A percentile compares a stretch with the other conserved stretches of the same genome.
These are phyloP conservation scores for Vanessa atalanta DNA, from an alignment of 1,140 invertebrate genomes.

Conservation along the genomic window DNA sequence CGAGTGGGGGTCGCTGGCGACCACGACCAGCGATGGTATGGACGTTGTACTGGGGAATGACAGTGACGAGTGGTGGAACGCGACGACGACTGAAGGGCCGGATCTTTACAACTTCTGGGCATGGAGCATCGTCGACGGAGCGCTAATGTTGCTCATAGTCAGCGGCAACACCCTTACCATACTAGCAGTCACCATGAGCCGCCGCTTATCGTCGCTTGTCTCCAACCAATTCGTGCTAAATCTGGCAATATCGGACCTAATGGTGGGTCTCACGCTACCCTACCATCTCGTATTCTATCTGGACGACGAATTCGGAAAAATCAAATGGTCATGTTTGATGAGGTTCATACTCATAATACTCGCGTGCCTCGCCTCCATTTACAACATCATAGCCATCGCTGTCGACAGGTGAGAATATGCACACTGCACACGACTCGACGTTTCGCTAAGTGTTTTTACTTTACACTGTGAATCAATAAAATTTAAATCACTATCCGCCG, in stretches of 20 bases:
- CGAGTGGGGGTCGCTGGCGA: conserved; percentile 69
- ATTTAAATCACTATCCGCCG: background rate
- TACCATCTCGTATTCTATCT: conserved; percentile 88
- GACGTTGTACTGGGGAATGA: conserved; percentile 69
- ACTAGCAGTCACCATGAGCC: conserved; percentile 84
- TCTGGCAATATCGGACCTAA: conserved; percentile 86
- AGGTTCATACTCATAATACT: conserved; percentile 87
- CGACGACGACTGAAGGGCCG: conserved; percentile 48
- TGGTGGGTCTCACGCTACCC: conserved; percentile 86
- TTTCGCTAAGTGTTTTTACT: background rate
- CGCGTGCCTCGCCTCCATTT: conserved; percentile 88
- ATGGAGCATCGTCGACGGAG: conserved; percentile 83
- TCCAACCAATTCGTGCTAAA: conserved; percentile 89
- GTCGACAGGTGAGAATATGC: conserved; percentile 83
- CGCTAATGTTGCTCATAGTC: conserved; percentile 84
- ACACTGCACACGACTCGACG: background rate
- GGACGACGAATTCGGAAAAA: conserved; percentile 79
- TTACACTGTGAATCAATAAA: background rate
- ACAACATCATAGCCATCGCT: conserved; percentile 91
- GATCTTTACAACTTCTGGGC: conserved; percentile 78
- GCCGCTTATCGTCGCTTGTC: conserved; percentile 83
- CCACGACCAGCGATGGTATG: conserved; percentile 76
- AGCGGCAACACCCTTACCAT: conserved; percentile 87
- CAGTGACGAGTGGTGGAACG: conserved; percentile 60
- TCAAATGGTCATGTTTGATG: conserved; percentile 84